Conservation (phyloP, 2,113 vertebrate genomes). For the Sus scrofa region T2T-Sscrofa CM000819.6:53106501-53107000, state of each 20-base stretch:
- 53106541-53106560: neutral
- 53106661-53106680: neutral
- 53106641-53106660: neutral
- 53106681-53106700: neutral
- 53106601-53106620: neutral
- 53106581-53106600: neutral
- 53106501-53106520: neutral
- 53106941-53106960: neutral
- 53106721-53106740: neutral
- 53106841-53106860: neutral
- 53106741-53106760: neutral
- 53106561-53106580: neutral
- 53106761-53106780: neutral
- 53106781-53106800: neutral
- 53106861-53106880: neutral
- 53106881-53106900: neutral
- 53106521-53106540: neutral
- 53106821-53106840: neutral
- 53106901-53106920: slow-evolving; percentile 16
- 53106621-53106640: neutral
- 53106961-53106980: neutral
- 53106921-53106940: neutral
- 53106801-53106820: neutral
- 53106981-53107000: neutral
- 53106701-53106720: neutral